These are phyloP conservation scores for Odontomachus brunneus DNA, from an alignment of 1,140 invertebrate species.

Conservation along the genomic window DNA sequence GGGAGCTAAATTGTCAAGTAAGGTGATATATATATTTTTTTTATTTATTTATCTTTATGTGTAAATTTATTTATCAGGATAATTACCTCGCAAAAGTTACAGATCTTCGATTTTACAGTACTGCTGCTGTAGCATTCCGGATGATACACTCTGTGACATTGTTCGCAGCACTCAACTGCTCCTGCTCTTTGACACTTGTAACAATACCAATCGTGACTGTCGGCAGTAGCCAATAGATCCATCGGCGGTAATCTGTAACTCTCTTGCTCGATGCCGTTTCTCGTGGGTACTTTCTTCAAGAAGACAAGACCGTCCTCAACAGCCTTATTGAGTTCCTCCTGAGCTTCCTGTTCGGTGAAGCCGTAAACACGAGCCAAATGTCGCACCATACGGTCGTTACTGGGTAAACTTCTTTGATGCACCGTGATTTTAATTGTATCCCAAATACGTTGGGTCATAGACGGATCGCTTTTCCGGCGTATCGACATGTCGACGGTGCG, in stretches of 20 bases:
- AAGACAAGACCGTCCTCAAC: slow-evolving; percentile 79
- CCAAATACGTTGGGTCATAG: slow-evolving; percentile 81
- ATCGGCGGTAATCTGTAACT: slow-evolving; percentile 78
- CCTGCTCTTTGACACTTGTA: slow-evolving; percentile 81
- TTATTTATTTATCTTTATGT: no score
- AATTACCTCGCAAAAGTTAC: slow-evolving; percentile 80
- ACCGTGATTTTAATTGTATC: slow-evolving; percentile 81
- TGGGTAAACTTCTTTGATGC: slow-evolving; percentile 82
- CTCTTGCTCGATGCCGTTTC: slow-evolving; percentile 80
- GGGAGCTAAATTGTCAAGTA: background rate
- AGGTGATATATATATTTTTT: no score
- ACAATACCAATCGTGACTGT: slow-evolving; percentile 82
- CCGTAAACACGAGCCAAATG: slow-evolving; percentile 80
- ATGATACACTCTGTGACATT: slow-evolving; percentile 82
- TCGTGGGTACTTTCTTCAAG: slow-evolving; percentile 80
- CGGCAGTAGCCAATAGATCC: slow-evolving; percentile 66
- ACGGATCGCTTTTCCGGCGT: slow-evolving; percentile 80
- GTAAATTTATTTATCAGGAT: background rate
- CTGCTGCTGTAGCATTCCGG: slow-evolving; percentile 74
- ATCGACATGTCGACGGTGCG: slow-evolving; percentile 73
- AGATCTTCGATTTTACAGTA: slow-evolving; percentile 74
- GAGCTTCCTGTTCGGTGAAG: slow-evolving; percentile 78
- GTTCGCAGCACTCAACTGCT: slow-evolving; percentile 77
- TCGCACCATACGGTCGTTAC: slow-evolving; percentile 80
- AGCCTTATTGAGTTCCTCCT: slow-evolving; percentile 79